phyloP scores from a whole-genome alignment of 2,888 invertebrate species.

The Seira musarum region DNA sequence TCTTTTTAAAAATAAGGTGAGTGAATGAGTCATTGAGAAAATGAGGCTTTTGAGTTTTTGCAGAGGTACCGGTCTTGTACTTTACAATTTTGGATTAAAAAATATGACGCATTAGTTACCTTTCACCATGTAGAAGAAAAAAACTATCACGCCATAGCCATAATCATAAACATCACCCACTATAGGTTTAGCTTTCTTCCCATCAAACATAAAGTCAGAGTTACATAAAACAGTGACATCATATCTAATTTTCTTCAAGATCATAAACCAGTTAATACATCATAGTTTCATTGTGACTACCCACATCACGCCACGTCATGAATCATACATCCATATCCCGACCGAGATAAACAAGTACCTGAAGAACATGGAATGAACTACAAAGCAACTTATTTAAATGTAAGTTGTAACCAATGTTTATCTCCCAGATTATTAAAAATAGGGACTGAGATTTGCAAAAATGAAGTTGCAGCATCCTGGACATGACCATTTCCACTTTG shows the following conservation, averaged over 20 bases:
- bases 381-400: too few relatives aligned
- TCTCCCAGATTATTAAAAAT: too few relatives aligned
- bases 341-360: neutral
- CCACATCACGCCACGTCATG: neutral
- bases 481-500: neutral
- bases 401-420: too few relatives aligned
- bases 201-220: neutral
- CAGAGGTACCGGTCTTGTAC: too few relatives aligned
- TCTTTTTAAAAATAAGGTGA: too few relatives aligned
- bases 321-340: neutral
- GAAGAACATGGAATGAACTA: neutral
- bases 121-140: neutral
- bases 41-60: too few relatives aligned
- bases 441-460: too few relatives aligned
- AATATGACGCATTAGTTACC: neutral
- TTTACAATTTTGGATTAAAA: too few relatives aligned
- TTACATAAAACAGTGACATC: neutral
- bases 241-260: neutral
- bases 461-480: too few relatives aligned
- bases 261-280: neutral
- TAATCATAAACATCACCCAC: neutral
- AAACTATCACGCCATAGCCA: neutral
- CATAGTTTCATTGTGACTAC: neutral
- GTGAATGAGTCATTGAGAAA: too few relatives aligned
- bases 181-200: neutral